Evolutionary conservation across 2,797 vertebrate species (phyloP).

Genomic region (Neoniphon sammara): DNA sequence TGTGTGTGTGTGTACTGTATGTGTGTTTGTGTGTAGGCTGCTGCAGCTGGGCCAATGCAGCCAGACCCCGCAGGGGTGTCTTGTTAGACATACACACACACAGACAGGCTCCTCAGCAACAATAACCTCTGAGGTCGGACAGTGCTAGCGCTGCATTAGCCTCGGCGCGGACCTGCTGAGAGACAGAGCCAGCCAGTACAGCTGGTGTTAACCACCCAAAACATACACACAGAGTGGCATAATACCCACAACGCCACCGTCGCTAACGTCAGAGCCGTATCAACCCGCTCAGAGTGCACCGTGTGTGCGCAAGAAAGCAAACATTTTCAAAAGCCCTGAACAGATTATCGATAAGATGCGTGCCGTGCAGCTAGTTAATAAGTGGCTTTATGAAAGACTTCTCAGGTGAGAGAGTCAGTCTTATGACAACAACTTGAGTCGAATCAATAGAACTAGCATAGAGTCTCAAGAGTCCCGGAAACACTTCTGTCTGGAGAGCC

Average conservation of each 20-base stretch:
- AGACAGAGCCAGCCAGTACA: constrained; percentile 72
- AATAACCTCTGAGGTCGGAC: constrained; percentile 78
- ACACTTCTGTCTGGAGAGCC: constrained; percentile 26
- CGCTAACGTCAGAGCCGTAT: constrained; percentile 43
- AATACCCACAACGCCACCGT: constrained; percentile 58
- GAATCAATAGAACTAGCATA: constrained; percentile 29
- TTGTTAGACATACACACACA: constrained; percentile 71
- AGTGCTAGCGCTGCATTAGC: constrained; percentile 75
- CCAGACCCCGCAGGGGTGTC: constrained; percentile 69
- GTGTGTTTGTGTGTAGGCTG: constrained; percentile 49
- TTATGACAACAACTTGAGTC: constrained; percentile 31
- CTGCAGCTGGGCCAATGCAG: constrained; percentile 74
- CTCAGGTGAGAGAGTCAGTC: constrained; percentile 31
- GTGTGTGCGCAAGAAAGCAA: constrained; percentile 55
- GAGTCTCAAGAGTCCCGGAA: constrained; percentile 38
- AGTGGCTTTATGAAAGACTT: constrained; percentile 45
- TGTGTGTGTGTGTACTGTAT: constrained; percentile 23
- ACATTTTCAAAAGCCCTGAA: constrained; percentile 52
- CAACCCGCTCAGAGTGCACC: constrained; percentile 45
- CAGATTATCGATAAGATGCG: constrained; percentile 49
- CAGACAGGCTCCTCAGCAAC: constrained; percentile 65
- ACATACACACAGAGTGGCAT: constrained; percentile 53
- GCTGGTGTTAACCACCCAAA: constrained; percentile 78
- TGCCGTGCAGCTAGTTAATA: constrained; percentile 47
- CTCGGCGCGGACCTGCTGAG: constrained; percentile 78